A percentile compares a stretch with the other conserved stretches of the same genome.
These are phyloP conservation scores for Clarias macrocephalus DNA, from an alignment of 2,113 vertebrate genomes.

Conservation along the genomic window DNA sequence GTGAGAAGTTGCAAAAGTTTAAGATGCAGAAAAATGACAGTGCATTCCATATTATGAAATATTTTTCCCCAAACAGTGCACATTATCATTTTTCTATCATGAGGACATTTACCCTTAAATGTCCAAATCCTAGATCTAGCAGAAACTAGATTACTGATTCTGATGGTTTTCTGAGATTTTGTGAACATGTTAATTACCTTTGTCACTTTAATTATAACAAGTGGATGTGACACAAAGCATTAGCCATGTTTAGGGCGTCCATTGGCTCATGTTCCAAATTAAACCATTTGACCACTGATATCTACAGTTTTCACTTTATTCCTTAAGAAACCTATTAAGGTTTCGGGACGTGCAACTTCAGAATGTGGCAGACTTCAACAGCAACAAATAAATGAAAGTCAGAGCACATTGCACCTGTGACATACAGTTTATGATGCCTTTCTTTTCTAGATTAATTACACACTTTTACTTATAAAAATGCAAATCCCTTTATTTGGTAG, in stretches of 20 bases:
- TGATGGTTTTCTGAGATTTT: no score
- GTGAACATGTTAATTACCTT: no score
- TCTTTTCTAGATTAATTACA: background rate
- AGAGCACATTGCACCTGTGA: background rate
- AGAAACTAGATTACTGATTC: background rate
- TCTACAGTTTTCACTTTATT: background rate
- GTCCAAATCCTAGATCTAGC: background rate
- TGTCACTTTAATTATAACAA: no score
- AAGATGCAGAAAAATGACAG: background rate
- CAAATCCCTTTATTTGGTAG: background rate
- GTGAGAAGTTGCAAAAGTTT: background rate
- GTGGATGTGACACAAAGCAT: no score
- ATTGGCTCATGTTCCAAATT: background rate
- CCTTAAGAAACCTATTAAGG: background rate
- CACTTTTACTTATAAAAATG: background rate
- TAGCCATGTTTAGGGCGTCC: background rate
- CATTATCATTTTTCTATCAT: background rate
- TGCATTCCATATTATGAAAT: background rate
- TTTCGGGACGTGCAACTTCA: background rate
- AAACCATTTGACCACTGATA: background rate
- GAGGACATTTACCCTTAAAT: background rate
- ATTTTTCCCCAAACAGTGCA: background rate
- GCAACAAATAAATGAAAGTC: background rate
- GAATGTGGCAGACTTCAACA: background rate
- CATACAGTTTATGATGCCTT: background rate